These are phyloP conservation scores for Andrena flavipes DNA, from an alignment of 2,888 invertebrate species.

Conservation along the genomic window DNA sequence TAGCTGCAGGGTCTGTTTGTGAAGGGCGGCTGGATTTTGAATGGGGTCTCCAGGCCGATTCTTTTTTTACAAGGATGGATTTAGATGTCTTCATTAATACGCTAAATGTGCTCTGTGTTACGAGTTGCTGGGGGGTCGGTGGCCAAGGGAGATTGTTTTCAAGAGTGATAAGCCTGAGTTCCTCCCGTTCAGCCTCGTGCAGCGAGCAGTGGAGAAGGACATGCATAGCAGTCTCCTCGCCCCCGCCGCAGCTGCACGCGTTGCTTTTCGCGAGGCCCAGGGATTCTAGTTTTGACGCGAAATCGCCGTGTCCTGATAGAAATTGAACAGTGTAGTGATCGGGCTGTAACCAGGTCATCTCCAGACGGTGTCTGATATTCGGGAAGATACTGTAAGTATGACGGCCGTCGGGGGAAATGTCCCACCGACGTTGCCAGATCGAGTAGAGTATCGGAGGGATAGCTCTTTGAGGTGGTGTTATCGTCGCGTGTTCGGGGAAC, in stretches of 20 bases:
- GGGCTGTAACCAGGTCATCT: background rate
- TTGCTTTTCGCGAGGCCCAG: background rate
- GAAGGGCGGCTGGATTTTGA: no score
- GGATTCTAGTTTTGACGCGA: background rate
- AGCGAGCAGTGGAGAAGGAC: background rate
- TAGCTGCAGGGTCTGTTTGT: no score
- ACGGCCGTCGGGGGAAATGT: background rate
- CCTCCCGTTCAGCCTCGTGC: background rate
- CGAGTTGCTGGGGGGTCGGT: no score
- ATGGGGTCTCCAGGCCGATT: no score
- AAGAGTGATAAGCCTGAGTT: no score
- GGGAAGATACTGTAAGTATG: no score
- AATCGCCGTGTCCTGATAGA: slow-evolving; percentile 9
- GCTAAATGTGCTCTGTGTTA: no score
- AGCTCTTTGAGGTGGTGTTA: background rate
- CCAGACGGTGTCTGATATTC: background rate
- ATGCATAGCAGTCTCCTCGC: background rate
- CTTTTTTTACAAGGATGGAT: no score
- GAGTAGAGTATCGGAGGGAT: background rate
- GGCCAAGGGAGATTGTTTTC: no score
- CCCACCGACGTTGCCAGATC: no score
- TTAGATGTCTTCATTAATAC: no score
- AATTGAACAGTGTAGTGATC: slow-evolving; percentile 1
- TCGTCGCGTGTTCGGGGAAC: background rate
- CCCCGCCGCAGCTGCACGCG: background rate